Evolutionary conservation across 2,113 vertebrate species (phyloP), one percentile per base, ranked within the genome.

Genomic region (Serilophus lunatus): DNA sequence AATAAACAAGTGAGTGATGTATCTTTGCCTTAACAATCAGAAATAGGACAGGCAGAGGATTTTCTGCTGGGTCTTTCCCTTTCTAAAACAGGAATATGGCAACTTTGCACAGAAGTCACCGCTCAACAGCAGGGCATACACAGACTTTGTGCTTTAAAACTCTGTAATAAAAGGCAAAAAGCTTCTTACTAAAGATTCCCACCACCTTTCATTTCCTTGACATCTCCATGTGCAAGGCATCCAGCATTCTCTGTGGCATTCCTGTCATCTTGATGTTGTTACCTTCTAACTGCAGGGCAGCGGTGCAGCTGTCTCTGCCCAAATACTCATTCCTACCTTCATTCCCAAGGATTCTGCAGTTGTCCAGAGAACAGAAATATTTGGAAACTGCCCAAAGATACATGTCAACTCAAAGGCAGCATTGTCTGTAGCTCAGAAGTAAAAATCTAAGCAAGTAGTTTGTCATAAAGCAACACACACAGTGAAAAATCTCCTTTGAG

Each of bases 261-360:
- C 20, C 40, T 50, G 38, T 10, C 2, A 14, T 24, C 22, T 4
- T 14, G 50, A 1, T 2, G 15, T 0, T 4, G 36, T 47, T 17
- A 11, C 81, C 84, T 71, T 45, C 72, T 8, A 11, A 3, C 2
- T 2, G 35, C 74, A 51, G 77, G 51, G 28, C 4, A 26, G 80
- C 7, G 0, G 7, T 5, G 56, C 87, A 91, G 93, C 90, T 91
- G 78, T 14, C 63, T 8, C 74, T 65, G 75, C 74, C 69, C 25
- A 20, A 20, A 14, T 2, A 26, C 29, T n/a, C 56, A 45, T 23
- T 64, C 84, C 95, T 81, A 12, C 66, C 61, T 54, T 28, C 70
- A 40, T 63, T 26, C 70, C 72, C 28, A 3, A 7, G 79, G 47
- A 88, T 81, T 64, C 82, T 33, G 47, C 92, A 84, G 59, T 7